Evolutionary conservation across 2,888 invertebrate species (phyloP), one percentile per base, ranked within the genome.

Genomic region (Dicyrtoma fusca): DNA sequence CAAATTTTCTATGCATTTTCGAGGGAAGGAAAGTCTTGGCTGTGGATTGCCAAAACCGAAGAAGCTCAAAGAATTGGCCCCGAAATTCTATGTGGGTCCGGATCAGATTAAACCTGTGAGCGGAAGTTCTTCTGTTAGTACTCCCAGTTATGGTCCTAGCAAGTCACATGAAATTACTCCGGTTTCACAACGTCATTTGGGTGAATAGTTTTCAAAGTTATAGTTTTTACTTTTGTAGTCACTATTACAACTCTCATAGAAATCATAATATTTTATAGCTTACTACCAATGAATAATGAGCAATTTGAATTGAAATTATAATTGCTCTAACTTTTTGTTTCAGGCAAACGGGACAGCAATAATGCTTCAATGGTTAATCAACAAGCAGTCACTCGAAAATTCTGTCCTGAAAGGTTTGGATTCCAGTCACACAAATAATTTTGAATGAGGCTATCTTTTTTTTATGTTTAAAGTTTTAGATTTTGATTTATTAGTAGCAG

Each of bases 371-470:
- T 71, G 62, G 71, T 71, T 1, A 23, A 51, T 21, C 44, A 64
- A 42, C 34, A 64, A 8, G 19, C 44, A 2, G 71, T 55, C 5
- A 13, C 21, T n/a, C 49, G 71, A n/a, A 71, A 71, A 57, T 71
- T 65, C 47, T 71, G 71, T 19, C 62, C 69, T 14, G 63, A 71
- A 42, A 62, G 71, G 55, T 71, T 71, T 34, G 71, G 71, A 6
- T 71, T 71, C n/a, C 68, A 55, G 55, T 19, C 68, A 21, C 66
- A 25, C 44, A 25, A 19, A 34, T 61, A 34, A 59, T 23, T 61
- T 42, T n/a, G n/a, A n/a, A n/a, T n/a, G n/a, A n/a, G n/a, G n/a
- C n/a, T n/a, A n/a, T n/a, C n/a, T n/a, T n/a, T n/a, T n/a, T n/a
- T n/a, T n/a, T n/a, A n/a, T n/a, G n/a, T n/a, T n/a, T n/a, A n/a